phyloP scores from a whole-genome alignment of 2,888 invertebrate species.

The Thymelicus acteon region DNA sequence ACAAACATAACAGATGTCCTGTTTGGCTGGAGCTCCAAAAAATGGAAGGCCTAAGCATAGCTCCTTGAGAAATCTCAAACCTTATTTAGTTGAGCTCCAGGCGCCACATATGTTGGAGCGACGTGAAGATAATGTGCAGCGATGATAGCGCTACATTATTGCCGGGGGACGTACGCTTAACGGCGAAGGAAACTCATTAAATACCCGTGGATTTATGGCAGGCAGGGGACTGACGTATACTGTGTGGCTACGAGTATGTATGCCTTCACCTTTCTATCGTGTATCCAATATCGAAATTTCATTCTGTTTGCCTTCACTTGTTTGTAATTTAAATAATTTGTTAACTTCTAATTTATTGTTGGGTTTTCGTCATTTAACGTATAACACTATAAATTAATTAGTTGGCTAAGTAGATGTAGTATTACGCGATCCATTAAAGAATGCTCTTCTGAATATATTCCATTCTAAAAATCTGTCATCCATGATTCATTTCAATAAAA shows the following conservation, averaged over 20 bases:
- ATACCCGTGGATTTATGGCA: slow-evolving; percentile 74
- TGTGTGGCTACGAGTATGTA: slow-evolving; percentile 9
- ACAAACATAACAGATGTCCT: too few relatives aligned
- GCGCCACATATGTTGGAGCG: slow-evolving; percentile 62
- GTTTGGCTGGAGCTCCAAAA: neutral
- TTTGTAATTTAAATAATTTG: too few relatives aligned
- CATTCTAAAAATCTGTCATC: too few relatives aligned
- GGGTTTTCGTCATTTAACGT: too few relatives aligned
- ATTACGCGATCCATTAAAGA: too few relatives aligned
- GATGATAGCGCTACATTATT: slow-evolving; percentile 76
- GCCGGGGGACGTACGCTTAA: slow-evolving; percentile 69
- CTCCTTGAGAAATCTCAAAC: slow-evolving; percentile 34
- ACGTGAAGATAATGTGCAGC: slow-evolving; percentile 66
- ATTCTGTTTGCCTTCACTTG: neutral
- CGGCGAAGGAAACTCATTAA: slow-evolving; percentile 80
- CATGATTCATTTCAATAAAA: neutral
- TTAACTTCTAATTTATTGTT: too few relatives aligned
- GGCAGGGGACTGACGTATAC: slow-evolving; percentile 53
- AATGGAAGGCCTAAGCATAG: too few relatives aligned
- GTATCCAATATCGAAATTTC: neutral
- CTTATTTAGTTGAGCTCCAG: slow-evolving; percentile 41
- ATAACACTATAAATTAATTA: too few relatives aligned
- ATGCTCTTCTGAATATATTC: too few relatives aligned
- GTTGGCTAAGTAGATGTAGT: too few relatives aligned
- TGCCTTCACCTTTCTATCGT: slow-evolving; percentile 14